Conservation (phyloP, 2,888 invertebrate species). For the Crocallis elinguaria region DNA sequence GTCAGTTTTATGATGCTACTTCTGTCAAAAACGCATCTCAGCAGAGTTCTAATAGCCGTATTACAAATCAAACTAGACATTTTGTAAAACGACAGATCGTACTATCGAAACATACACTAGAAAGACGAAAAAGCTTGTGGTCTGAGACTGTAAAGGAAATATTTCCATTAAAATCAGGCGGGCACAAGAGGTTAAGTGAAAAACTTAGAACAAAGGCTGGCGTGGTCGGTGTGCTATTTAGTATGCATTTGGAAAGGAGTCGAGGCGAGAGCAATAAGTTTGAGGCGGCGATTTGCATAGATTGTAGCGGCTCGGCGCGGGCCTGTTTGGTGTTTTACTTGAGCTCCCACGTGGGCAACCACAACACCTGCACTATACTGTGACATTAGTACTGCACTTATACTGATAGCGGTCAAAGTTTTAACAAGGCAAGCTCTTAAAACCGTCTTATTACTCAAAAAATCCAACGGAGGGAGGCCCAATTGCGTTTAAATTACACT, state of each 20-base stretch:
- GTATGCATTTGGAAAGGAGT: constrained; percentile 84
- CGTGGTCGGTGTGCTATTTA: constrained; percentile 72
- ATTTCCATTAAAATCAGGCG: constrained; percentile 55
- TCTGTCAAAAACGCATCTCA: no score
- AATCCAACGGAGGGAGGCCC: constrained; percentile 49
- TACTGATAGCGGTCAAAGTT: background rate
- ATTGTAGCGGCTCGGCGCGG: constrained; percentile 63
- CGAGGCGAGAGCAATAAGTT: constrained; percentile 84
- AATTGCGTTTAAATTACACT: constrained; percentile 75
- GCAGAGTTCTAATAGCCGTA: no score
- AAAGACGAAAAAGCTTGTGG: background rate
- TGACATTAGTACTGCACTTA: background rate
- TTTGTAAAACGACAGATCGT: no score
- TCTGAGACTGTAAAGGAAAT: constrained; percentile 40
- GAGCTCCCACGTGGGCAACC: constrained; percentile 37
- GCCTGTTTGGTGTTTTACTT: constrained; percentile 73
- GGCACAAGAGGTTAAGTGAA: constrained; percentile 64
- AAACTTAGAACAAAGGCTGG: constrained; percentile 73
- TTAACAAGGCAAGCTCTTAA: background rate
- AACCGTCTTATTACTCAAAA: background rate
- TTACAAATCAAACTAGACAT: no score
- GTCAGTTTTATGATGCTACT: no score
- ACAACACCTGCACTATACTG: background rate
- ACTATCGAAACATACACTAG: background rate
- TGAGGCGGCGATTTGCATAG: constrained; percentile 81